Percentiles rank a stretch among this genome's conserved stretches.
phyloP scores from a whole-genome alignment of 1,140 invertebrate species.

The Drosophila cardini region DNA sequence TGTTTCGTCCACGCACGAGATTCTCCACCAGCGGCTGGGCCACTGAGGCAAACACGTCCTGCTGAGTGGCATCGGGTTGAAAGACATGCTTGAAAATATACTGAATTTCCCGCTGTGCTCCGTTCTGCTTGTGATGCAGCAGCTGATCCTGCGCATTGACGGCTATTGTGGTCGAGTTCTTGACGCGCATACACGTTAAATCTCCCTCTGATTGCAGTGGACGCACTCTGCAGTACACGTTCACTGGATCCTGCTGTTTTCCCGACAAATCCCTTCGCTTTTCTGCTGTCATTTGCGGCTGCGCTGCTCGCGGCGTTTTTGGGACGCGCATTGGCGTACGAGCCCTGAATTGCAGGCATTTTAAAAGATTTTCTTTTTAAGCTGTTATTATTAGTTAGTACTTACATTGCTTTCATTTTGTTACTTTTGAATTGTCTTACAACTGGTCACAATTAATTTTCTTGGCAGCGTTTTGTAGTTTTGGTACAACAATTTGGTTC shows the following conservation, averaged over 20 bases:
- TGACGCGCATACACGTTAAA: conserved; percentile 89
- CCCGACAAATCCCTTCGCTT: conserved; percentile 47
- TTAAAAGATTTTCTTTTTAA: neutral
- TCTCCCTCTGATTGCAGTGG: conserved; percentile 89
- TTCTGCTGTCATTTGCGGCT: conserved; percentile 30
- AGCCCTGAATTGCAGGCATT: conserved; percentile 55
- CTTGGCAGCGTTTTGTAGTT: neutral
- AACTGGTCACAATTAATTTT: neutral
- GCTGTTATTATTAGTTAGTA: conserved; percentile 5
- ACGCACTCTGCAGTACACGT: conserved; percentile 93
- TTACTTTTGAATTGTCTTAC: conserved; percentile 16
- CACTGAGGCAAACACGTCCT: conserved; percentile 92
- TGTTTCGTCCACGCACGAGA: conserved; percentile 93
- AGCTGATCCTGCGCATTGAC: conserved; percentile 89
- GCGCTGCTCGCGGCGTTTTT: conserved; percentile 56
- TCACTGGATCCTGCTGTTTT: conserved; percentile 87
- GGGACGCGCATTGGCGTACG: conserved; percentile 75
- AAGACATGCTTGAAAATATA: conserved; percentile 95
- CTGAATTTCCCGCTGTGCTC: conserved; percentile 89
- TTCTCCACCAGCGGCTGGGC: conserved; percentile 94
- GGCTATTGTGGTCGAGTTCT: conserved; percentile 87
- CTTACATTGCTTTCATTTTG: conserved; percentile 72
- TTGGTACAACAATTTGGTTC: conserved; percentile 21
- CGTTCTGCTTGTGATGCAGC: conserved; percentile 86
- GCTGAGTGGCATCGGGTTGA: conserved; percentile 90